Percentiles rank a stretch among this genome's conserved stretches.
phyloP scores from a whole-genome alignment of 2,888 invertebrate species.

The Junonia oenone region DNA sequence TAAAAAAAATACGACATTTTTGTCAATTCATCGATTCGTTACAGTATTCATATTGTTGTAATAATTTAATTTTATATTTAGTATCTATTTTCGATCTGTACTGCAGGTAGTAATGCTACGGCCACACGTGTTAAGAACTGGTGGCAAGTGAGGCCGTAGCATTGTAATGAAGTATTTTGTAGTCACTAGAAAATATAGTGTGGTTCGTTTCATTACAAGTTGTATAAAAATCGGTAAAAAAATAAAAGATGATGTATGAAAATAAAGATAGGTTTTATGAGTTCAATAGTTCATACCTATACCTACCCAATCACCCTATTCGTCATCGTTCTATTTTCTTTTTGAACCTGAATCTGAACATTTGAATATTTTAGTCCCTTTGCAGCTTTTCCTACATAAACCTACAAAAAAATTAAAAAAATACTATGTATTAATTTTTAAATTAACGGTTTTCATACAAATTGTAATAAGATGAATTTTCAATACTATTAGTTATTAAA shows the following conservation, averaged over 20 bases:
- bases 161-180: neutral
- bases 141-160: neutral
- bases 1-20: conserved; percentile 3
- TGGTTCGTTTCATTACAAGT: neutral
- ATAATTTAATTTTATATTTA: neutral
- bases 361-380: too few relatives aligned
- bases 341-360: too few relatives aligned
- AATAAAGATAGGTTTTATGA: too few relatives aligned
- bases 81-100: neutral
- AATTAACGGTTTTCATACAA: neutral
- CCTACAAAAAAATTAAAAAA: too few relatives aligned
- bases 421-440: too few relatives aligned
- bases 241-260: too few relatives aligned
- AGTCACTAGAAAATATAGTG: neutral
- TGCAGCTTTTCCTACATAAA: too few relatives aligned
- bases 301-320: too few relatives aligned
- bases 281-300: too few relatives aligned
- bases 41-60: neutral
- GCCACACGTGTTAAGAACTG: neutral
- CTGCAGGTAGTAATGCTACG: neutral
- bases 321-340: too few relatives aligned
- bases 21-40: conserved; percentile 1
- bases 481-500: too few relatives aligned
- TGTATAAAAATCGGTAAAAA: too few relatives aligned
- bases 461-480: neutral